Evolutionary conservation across 2,888 invertebrate genomes (phyloP).

Genomic region (Rhyacophila evoluta): DNA sequence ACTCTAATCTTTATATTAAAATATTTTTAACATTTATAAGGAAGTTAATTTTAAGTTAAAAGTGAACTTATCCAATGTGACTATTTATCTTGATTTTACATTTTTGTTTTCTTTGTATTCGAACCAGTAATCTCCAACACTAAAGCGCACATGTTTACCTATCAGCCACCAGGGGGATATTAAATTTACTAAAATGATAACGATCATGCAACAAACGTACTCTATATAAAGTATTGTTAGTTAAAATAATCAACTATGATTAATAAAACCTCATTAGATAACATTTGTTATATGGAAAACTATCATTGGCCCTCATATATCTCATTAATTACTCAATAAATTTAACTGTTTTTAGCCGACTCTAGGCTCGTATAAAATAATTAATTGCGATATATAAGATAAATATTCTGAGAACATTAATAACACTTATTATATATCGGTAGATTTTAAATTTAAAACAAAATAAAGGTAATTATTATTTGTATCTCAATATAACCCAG

Average conservation of each 20-base stretch:
- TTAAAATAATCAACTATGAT: neutral
- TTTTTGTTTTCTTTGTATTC: too few species aligned
- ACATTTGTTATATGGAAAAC: neutral
- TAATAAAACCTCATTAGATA: conserved; percentile 1
- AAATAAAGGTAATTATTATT: neutral
- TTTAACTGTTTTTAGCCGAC: neutral
- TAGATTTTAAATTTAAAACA: neutral
- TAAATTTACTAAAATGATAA: neutral
- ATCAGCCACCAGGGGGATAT: too few species aligned
- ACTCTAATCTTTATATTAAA: too few species aligned
- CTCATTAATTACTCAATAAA: conserved; percentile 20
- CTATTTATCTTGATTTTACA: too few species aligned
- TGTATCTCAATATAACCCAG: neutral
- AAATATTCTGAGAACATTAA: neutral
- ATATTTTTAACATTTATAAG: too few species aligned
- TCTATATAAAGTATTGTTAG: neutral
- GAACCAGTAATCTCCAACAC: too few species aligned
- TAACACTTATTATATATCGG: neutral
- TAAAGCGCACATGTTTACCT: too few species aligned
- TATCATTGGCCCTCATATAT: neutral
- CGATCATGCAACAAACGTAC: neutral
- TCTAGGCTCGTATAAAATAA: neutral
- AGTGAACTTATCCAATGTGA: too few species aligned
- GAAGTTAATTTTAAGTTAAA: too few species aligned
- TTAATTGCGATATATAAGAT: neutral